Evolutionary conservation across 2,797 vertebrate genomes (phyloP).

Genomic region (Gephyroberyx darwinii): DNA sequence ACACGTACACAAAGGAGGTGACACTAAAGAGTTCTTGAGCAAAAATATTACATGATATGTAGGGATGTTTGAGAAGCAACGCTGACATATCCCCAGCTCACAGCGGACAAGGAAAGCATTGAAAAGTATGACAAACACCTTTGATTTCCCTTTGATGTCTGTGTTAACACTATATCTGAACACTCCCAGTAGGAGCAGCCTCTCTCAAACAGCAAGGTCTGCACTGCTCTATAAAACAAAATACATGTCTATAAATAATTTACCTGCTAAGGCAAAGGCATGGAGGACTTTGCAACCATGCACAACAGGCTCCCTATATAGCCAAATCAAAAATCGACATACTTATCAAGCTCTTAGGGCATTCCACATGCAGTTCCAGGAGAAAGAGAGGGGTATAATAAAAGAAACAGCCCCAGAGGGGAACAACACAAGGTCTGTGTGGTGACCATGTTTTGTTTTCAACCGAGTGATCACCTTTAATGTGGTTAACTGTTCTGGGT

Average conservation of each 20-base stretch:
- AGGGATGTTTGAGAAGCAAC: conserved; percentile 30
- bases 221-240: conserved; percentile 52
- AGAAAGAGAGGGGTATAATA: conserved; percentile 11
- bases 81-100: conserved; percentile 47
- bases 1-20: conserved; percentile 45
- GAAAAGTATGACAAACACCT: conserved; percentile 69
- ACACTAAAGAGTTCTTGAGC: conserved; percentile 42
- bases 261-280: conserved; percentile 42
- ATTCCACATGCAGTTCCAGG: conserved; percentile 1
- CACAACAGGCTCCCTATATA: conserved; percentile 27
- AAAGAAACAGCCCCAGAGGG: conserved; percentile 13
- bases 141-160: conserved; percentile 68
- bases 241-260: conserved; percentile 53
- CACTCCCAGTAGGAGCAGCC: conserved; percentile 62
- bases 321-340: conserved; percentile 8
- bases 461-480: conserved; percentile 21
- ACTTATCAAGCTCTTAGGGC: conserved; percentile 4
- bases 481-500: conserved; percentile 43
- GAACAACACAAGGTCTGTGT: background rate
- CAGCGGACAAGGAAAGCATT: conserved; percentile 56
- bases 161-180: conserved; percentile 60
- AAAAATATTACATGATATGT: conserved; percentile 51
- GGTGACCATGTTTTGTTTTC: conserved; percentile 32
- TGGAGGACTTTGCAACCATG: conserved; percentile 37
- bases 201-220: conserved; percentile 53